Evolutionary conservation across 2,888 invertebrate genomes (phyloP).

Genomic region (Dilophus febrilis): DNA sequence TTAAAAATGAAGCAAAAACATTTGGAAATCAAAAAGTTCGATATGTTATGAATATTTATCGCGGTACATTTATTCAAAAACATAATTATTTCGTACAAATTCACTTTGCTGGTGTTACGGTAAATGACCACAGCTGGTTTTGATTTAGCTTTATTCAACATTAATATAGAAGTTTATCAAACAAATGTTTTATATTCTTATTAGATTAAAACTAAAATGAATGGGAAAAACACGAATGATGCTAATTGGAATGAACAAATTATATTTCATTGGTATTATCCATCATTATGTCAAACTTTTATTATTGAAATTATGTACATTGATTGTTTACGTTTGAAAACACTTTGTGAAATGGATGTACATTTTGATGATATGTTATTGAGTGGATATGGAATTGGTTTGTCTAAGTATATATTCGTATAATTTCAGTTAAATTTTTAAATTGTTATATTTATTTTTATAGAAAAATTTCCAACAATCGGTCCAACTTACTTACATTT

Average conservation of each 20-base stretch:
- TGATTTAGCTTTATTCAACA: too few species aligned
- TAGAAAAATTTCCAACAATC: conserved; percentile 60
- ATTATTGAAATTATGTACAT: conserved; percentile 41
- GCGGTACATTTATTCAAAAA: conserved; percentile 31
- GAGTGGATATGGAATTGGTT: background rate
- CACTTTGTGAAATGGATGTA: conserved; percentile 20
- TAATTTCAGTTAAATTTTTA: conserved; percentile 2
- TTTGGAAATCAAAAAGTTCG: conserved; percentile 14
- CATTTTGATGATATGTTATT: conserved; percentile 23
- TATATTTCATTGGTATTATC: conserved; percentile 64
- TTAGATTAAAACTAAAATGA: conserved; percentile 47
- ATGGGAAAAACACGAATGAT: conserved; percentile 35
- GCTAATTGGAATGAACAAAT: conserved; percentile 65
- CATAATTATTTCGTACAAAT: conserved; percentile 23
- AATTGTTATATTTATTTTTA: conserved; percentile 7
- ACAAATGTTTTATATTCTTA: conserved; percentile 2
- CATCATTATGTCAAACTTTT: conserved; percentile 57
- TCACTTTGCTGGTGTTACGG: conserved; percentile 15
- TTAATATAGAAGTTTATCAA: too few species aligned
- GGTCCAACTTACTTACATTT: conserved; percentile 69
- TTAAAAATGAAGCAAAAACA: conserved; percentile 13
- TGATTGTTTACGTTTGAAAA: conserved; percentile 31
- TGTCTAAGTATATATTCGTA: too few species aligned
- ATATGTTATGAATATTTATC: conserved; percentile 38
- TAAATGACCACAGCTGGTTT: too few species aligned